Evolutionary conservation across 2,797 vertebrate genomes (phyloP), one percentile per base, ranked within the genome.

Genomic region (Pseudomugil tenellus): DNA sequence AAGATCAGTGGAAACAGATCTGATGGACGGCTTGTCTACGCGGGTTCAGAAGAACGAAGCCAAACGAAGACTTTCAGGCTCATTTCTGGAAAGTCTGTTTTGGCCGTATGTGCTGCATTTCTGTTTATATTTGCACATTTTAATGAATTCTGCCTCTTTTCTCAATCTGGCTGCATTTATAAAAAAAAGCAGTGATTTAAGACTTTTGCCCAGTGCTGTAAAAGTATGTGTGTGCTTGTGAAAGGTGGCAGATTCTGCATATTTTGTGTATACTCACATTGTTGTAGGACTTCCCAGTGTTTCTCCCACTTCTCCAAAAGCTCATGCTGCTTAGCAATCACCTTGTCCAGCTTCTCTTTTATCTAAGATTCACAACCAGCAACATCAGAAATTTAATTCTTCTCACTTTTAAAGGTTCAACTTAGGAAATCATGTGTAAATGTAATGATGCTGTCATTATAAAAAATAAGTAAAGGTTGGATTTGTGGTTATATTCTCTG

Each of bases 241-340:
- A 51, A 51, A 51, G 48, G 26, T 51, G 23, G 12, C 48, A 4
- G 48, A 25, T 54, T 54, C 43, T 31, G 37, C 31, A 17, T 6
- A 25, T n/a, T 32, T 34, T 63, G 21, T 21, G 6, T 3, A 6
- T 1, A 91, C 96, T 96, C 85, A 98, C 97, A 91, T 84, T 98
- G 97, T 86, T 98, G 96, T 13, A 99, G 88, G 86, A 93, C 92
- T 19, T 96, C 97, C 97, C 97, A 98, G 59, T 97, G 96, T 63
- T 92, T 95, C 77, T 99, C 96, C 97, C 96, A 99, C 87, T 96
- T 97, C 74, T 97, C 96, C 3, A 87, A 88, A 84, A 99, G 90
- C 75, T 98, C 96, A 54, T 93, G 93, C 84, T 97, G 96, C 91
- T 97, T 97, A 0, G 90, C 81, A 41, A 96, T 77, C 76, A 99